Conservation (phyloP, 2,797 vertebrate species). For the Sebastes ruberrimus region DNA sequence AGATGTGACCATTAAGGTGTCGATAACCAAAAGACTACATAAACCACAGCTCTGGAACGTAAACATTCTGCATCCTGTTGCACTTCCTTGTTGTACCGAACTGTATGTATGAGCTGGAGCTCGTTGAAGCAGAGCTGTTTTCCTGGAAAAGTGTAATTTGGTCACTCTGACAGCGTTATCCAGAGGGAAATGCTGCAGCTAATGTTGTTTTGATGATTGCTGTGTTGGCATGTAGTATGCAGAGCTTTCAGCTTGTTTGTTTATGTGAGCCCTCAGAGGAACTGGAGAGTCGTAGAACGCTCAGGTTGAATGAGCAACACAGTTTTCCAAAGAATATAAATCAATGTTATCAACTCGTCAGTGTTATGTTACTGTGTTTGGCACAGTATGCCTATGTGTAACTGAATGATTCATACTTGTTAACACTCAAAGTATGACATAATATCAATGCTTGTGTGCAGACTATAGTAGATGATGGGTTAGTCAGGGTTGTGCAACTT, state of each 20-base stretch:
- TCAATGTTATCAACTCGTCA: background rate
- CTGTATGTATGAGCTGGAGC: slow-evolving; percentile 9
- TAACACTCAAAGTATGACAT: background rate
- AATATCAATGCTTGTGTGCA: background rate
- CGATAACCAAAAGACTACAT: slow-evolving; percentile 38
- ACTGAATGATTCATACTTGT: background rate
- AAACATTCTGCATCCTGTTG: slow-evolving; percentile 49
- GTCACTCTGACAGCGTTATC: background rate
- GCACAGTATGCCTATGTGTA: no score
- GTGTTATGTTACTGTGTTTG: background rate
- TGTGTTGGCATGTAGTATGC: background rate
- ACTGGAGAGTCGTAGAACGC: background rate
- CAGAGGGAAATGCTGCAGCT: slow-evolving; percentile 7
- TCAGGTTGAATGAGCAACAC: background rate
- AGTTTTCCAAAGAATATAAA: background rate
- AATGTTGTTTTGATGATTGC: slow-evolving; percentile 16
- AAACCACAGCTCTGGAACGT: slow-evolving; percentile 27
- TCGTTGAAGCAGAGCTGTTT: background rate
- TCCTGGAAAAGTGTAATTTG: slow-evolving; percentile 31
- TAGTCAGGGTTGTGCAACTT: background rate
- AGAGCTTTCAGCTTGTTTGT: background rate
- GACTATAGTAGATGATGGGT: background rate
- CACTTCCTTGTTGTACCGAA: slow-evolving; percentile 33
- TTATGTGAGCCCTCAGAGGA: background rate
- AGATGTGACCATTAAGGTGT: slow-evolving; percentile 69